These are phyloP conservation scores for Branchipolynoe longqiensis DNA, from an alignment of 2,888 invertebrate species.

Conservation along the genomic window DNA sequence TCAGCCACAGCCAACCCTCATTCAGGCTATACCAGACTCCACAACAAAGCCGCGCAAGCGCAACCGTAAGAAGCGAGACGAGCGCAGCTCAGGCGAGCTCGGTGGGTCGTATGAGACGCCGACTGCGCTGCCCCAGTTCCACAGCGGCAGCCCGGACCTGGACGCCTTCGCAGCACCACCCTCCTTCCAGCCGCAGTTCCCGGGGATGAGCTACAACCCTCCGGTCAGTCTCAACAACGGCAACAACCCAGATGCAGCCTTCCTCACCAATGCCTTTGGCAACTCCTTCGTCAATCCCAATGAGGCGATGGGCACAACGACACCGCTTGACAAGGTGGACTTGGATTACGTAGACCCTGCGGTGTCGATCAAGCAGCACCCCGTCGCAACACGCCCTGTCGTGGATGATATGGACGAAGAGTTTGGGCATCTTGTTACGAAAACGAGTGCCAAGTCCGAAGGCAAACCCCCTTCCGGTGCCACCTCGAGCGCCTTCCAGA, in stretches of 20 bases:
- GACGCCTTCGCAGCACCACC: too few species aligned
- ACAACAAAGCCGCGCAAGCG: constrained; percentile 78
- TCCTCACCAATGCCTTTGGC: constrained; percentile 63
- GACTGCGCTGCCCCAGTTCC: neutral
- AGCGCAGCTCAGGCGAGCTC: neutral
- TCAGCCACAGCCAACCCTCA: constrained; percentile 67
- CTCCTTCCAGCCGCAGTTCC: neutral
- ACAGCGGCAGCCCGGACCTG: too few species aligned
- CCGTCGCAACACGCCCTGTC: neutral
- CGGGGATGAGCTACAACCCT: constrained; percentile 9
- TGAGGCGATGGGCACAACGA: constrained; percentile 21
- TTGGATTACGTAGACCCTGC: neutral
- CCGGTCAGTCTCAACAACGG: neutral
- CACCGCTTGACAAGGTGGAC: neutral
- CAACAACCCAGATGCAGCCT: constrained; percentile 37
- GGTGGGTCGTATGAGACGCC: neutral
- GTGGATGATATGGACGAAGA: constrained; percentile 53
- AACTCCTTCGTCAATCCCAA: constrained; percentile 61
- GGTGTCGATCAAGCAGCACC: neutral
- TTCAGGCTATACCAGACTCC: constrained; percentile 79
- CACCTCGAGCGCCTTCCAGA: constrained; percentile 70
- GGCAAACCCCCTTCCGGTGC: neutral
- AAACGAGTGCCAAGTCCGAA: constrained; percentile 2
- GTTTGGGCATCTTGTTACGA: constrained; percentile 47
- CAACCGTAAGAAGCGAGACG: constrained; percentile 72